A percentile compares a stretch with the other conserved stretches of the same genome.
These are phyloP conservation scores for Agapornis roseicollis DNA, from an alignment of 2,113 vertebrate genomes.

Conservation along the genomic window DNA sequence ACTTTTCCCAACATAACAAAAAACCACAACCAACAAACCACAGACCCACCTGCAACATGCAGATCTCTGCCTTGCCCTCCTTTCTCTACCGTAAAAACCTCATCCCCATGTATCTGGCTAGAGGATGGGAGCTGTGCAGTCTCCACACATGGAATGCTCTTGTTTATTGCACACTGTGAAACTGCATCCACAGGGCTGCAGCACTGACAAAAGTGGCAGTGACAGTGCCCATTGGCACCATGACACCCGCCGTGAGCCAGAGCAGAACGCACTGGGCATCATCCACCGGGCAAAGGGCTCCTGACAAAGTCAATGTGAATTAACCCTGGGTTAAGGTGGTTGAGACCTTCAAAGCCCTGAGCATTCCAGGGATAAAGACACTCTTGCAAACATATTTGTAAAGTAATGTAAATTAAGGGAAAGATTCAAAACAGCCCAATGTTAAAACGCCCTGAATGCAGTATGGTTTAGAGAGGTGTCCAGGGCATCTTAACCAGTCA, in stretches of 20 bases:
- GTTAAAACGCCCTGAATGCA: not conserved
- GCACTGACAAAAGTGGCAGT: not conserved
- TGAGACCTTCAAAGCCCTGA: not conserved
- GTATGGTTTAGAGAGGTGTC: not conserved
- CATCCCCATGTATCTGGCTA: not conserved
- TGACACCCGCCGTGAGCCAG: rapidly evolving
- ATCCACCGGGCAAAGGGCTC: not conserved
- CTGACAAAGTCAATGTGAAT: not conserved
- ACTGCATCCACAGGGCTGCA: rapidly evolving
- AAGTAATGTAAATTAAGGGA: not conserved
- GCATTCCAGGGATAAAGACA: not conserved
- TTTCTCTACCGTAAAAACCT: not conserved
- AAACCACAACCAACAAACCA: not conserved
- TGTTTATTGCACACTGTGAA: not conserved
- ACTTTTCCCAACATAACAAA: not conserved
- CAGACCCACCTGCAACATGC: not conserved
- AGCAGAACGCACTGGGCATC: not conserved
- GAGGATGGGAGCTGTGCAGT: not conserved
- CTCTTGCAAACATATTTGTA: not conserved
- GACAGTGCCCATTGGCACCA: not conserved
- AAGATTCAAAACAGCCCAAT: not conserved
- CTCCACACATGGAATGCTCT: rapidly evolving
- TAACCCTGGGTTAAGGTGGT: not conserved
- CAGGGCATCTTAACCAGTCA: not conserved
- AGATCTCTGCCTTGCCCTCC: not conserved